Evolutionary conservation across 2,113 vertebrate genomes (phyloP).

Genomic region (Cephalophus harveyi): DNA sequence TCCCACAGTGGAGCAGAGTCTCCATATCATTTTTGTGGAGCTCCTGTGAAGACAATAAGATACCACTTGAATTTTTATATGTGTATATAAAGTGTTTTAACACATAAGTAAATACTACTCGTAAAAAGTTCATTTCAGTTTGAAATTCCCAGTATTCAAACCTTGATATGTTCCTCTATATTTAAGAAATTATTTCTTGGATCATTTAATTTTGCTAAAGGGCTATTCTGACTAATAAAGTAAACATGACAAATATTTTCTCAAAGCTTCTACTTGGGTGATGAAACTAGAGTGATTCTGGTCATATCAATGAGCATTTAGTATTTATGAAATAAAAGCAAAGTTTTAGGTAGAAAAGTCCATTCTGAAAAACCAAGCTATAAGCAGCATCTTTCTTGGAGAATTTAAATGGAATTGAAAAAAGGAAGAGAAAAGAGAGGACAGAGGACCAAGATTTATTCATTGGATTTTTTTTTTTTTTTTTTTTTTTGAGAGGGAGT

Average conservation of each 20-base stretch:
- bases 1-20: fast-evolving
- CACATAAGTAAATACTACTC: background rate
- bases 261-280: background rate
- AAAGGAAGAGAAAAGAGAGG: background rate
- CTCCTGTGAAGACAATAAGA: background rate
- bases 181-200: background rate
- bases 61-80: background rate
- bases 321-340: background rate
- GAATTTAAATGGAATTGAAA: background rate
- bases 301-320: background rate
- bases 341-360: background rate
- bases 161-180: background rate
- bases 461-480: background rate
- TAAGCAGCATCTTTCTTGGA: background rate
- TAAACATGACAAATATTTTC: background rate
- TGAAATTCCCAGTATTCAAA: background rate
- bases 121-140: background rate
- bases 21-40: background rate
- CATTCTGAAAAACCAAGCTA: background rate
- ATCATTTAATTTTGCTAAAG: conserved; percentile 20
- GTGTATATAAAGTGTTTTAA: background rate
- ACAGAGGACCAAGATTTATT: background rate
- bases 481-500: background rate
- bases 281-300: background rate
- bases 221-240: background rate